Evolutionary conservation across 2,797 vertebrate species (phyloP), one percentile per base, ranked within the genome.

Genomic region (Hemitrygon akajei): DNA sequence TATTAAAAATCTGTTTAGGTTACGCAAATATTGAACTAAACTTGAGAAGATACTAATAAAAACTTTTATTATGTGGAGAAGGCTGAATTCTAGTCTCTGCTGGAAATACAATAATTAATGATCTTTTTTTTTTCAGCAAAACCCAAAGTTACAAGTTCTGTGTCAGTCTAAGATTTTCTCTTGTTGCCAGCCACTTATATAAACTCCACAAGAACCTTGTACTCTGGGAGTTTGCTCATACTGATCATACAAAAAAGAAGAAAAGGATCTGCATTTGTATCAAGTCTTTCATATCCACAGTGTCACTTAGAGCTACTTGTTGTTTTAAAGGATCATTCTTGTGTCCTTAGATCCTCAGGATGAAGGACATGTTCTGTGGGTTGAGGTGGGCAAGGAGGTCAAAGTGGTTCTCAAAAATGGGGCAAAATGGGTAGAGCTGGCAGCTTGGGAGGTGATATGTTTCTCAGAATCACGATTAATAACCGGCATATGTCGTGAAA

Each of bases 1-100:
- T 93, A 73, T 93, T 73, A 93, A 93, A 93, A 93, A 75, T 75
- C 91, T 76, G 69, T 93, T 93, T n/a, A 73, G 91, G 22, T 58
- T 56, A 93, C 27, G 27, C 91, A 76, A 93, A 58, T 71, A 73
- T 76, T 30, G 91, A 76, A 47, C 40, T 14, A 75, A 76, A 37
- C 91, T 89, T n/a, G 79, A 37, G n/a, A 37, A 69, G 63, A 34
- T 69, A 89, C 63, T 69, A 69, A 89, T 89, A 63, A 89, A 89
- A 89, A 37, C 86, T 89, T 89, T 66, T 66, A 89, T 30, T 66
- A 37, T 66, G 30, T 22, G n/a, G 34, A 66, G 34, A 40, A 80
- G 18, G n/a, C 14, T 69, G 86, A 37, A 34, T 89, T n/a, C 60
- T 2, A 66, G 60, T 66, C 84, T 34, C 7, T 37, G 58, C 86